Conservation (phyloP, 2,797 vertebrate species). For the Falco rusticolus region DNA sequence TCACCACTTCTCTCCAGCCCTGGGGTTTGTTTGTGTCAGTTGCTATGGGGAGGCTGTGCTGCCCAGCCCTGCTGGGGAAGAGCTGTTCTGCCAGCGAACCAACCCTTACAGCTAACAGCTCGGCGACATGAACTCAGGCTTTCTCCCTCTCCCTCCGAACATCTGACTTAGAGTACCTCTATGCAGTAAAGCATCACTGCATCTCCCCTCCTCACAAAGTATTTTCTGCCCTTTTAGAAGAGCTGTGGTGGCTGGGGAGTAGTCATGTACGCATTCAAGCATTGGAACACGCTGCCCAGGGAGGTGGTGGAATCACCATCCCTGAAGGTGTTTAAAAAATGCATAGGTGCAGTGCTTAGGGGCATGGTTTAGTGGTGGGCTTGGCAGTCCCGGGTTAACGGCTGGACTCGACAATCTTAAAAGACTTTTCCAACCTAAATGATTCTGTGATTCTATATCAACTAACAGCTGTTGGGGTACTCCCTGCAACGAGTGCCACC, state of each 20-base stretch:
- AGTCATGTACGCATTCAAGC: too few relatives aligned
- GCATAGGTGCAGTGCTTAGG: too few relatives aligned
- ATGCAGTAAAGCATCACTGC: accelerated
- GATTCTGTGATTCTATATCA: background rate
- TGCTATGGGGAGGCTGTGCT: conserved; percentile 37
- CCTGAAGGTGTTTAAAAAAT: too few relatives aligned
- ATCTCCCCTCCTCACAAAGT: background rate
- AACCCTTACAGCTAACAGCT: background rate
- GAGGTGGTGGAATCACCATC: too few relatives aligned
- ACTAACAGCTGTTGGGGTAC: background rate
- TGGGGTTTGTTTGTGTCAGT: conserved; percentile 56
- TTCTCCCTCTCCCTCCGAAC: background rate
- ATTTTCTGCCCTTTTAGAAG: background rate
- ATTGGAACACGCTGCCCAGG: too few relatives aligned
- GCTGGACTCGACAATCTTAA: too few relatives aligned
- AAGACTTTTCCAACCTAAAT: too few relatives aligned
- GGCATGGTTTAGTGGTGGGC: too few relatives aligned
- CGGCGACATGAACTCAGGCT: background rate
- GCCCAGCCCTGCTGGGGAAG: background rate
- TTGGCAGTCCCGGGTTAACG: too few relatives aligned
- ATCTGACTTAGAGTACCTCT: accelerated
- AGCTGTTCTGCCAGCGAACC: background rate
- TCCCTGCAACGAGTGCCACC: background rate
- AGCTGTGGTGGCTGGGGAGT: background rate
- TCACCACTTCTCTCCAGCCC: background rate